Evolutionary conservation across 2,113 vertebrate species (phyloP).

Genomic region (Panurus biarmicus): DNA sequence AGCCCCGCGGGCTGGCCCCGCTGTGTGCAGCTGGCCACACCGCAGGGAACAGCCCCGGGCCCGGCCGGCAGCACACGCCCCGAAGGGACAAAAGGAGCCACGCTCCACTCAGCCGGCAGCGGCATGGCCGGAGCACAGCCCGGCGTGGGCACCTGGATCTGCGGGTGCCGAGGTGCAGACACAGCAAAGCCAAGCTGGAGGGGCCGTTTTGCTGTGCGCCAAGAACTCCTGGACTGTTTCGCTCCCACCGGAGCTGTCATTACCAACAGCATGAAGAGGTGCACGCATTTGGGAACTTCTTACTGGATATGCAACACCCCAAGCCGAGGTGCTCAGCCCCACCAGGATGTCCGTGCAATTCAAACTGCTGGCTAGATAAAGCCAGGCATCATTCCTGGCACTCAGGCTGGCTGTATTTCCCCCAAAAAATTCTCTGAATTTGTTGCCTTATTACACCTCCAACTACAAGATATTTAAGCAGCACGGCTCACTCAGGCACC

Average conservation of each 20-base stretch:
- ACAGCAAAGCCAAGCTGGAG: background rate
- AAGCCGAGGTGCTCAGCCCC: background rate
- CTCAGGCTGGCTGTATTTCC: constrained; percentile 2
- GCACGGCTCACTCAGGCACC: background rate
- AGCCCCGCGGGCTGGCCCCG: background rate
- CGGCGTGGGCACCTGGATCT: background rate
- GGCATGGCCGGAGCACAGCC: fast-evolving
- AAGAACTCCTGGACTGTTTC: background rate
- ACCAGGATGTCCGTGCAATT: fast-evolving
- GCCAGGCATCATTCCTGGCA: background rate
- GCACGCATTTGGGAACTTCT: background rate
- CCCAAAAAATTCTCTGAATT: constrained; percentile 6
- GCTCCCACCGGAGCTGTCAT: background rate
- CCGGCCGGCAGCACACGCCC: background rate
- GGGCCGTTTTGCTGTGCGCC: background rate
- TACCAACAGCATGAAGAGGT: background rate
- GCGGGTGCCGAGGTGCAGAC: background rate
- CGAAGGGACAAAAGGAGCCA: background rate
- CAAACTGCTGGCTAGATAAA: background rate
- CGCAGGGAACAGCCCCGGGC: background rate
- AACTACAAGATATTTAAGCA: background rate
- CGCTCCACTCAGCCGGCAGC: background rate
- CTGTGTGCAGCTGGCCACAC: background rate
- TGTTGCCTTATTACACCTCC: background rate
- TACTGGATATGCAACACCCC: background rate